A percentile compares a stretch with the other conserved stretches of the same genome.
These are phyloP conservation scores for Lasiurus cinereus DNA, from an alignment of 2,113 vertebrate genomes.

Conservation along the genomic window DNA sequence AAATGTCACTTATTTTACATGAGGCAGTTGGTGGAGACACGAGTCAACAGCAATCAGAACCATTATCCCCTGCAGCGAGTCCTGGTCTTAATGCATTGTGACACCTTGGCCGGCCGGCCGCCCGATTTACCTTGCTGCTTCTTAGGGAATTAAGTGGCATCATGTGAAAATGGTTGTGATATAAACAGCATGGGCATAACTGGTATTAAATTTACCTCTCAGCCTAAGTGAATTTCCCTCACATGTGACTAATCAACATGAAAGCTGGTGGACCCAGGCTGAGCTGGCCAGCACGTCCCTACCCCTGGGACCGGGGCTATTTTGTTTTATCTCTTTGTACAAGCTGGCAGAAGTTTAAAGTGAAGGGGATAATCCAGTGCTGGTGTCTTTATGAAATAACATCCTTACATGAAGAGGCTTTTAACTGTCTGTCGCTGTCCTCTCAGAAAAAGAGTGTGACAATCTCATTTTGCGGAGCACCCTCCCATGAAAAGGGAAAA, in stretches of 20 bases:
- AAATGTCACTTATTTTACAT: conserved; percentile 98
- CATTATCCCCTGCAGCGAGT: conserved; percentile 95
- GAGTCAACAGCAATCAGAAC: conserved; percentile 96
- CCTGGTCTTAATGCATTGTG: conserved; percentile 94
- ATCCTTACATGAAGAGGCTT: conserved; percentile 94
- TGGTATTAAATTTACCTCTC: conserved; percentile 95
- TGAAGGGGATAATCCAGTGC: conserved; percentile 93
- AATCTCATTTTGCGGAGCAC: conserved; percentile 92
- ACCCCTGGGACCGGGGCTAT: conserved; percentile 93
- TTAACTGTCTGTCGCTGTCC: conserved; percentile 92
- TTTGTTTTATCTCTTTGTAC: conserved; percentile 95
- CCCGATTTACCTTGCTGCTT: conserved; percentile 95
- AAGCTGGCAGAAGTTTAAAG: conserved; percentile 94
- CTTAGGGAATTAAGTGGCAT: conserved; percentile 98
- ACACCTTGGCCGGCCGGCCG: conserved; percentile 92
- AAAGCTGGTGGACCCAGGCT: conserved; percentile 95
- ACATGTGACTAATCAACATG: conserved; percentile 97
- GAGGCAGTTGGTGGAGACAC: conserved; percentile 92
- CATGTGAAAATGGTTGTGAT: conserved; percentile 97
- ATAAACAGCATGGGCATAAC: conserved; percentile 98
- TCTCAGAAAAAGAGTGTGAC: conserved; percentile 90
- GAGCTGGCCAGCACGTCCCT: conserved; percentile 90
- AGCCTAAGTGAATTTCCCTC: conserved; percentile 97
- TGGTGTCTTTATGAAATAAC: conserved; percentile 94
- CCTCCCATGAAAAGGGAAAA: conserved; percentile 92